Evolutionary conservation across 1,140 invertebrate species (phyloP), one percentile per base, ranked within the genome.

Genomic region (Brachionus rotundiformis): DNA sequence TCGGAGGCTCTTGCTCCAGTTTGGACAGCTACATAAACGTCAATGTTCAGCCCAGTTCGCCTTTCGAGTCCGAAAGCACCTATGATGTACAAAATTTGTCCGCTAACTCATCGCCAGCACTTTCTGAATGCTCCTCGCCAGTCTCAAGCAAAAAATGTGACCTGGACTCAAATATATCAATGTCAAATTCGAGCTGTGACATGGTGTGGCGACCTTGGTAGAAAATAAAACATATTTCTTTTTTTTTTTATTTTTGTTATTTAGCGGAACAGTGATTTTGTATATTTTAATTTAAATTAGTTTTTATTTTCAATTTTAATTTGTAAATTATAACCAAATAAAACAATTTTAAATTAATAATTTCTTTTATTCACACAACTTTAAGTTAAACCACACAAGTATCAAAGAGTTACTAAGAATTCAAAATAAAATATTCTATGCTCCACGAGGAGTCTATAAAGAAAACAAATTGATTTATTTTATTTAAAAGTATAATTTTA

Each of bases 221-320:
- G 7, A 73, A 27, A 6, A 5, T 13, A 31, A 41, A 29, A 2
- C 2, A 11, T 4, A 47, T 13, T 47, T 11, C 8, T 33, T 39
- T 19, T 36, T 33, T 33, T 33, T 68, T 68, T 68, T 36, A 36
- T 33, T 41, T 8, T 13, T 13, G n/a, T 16, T 13, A 27, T 63
- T 36, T 73, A 73, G 68, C 68, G 68, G 33, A 73, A 73, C 68
- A 73, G 68, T 73, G 68, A 73, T 31, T 36, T 71, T 71, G 29
- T 71, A 23, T 33, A 36, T 71, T 39, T 71, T 25, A 73, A 44
- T 31, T 44, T 73, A 36, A 36, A 23, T 71, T 41, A n/a, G n/a
- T n/a, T 73, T 73, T 47, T 8, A 8, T 0, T 36, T 71, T 71
- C 0, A 2, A 13, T 36, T 5, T 25, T n/a, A 4, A 36, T 47